Base-by-base conservation (phyloP, 2,888 invertebrate genomes). In the Stenurella melanura region DNA sequence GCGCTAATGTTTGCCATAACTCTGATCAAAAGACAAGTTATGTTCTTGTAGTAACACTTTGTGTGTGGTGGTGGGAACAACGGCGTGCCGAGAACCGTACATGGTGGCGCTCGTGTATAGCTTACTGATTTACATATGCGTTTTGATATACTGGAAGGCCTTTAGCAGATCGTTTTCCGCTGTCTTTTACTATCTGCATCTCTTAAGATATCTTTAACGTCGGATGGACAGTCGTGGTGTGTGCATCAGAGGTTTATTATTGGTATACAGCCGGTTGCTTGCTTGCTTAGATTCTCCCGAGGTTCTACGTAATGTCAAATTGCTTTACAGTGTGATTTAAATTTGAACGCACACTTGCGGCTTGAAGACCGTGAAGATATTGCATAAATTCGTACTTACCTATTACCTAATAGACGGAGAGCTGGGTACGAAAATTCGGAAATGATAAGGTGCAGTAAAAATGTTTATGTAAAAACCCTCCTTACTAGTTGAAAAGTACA, bases 1-100 rank as follows among this genome's bases (percentile, higher is more conserved):
- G 83, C 78, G 79, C 84, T 88, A 88, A 88, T 88, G 88, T 87
- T 83, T 77, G 80, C 84, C 85, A 87, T 88, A 88, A 88, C 84
- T 88, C 83, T 76, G 81, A 78, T 80, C 84, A 83, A 85, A 82
- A 80, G 82, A 82, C 86, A 83, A 87, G 85, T 87, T 87, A 87
- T 87, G 86, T 82, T 81, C 86, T 85, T 86, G 87, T 85, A 82
- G 76, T 84, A 84, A 82, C 84, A 83, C 86, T 84, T 84, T 84
- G 85, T 87, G 87, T 87, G 87, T 84, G 87, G 87, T 83, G 80
- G 83, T 75, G 82, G 82, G 75, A 83, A 82, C 79, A 83, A 80
- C 81, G 70, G 72, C 73, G 80, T 78, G 82, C 74, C 70, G 81
- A 82, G 77, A 69, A 74, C 76, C 73, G 68, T 85, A 83, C 82